Percentiles rank a stretch among this genome's conserved stretches.
Conservation (phyloP, 2,888 invertebrate genomes). For the Podotricha telesiphe region DNA sequence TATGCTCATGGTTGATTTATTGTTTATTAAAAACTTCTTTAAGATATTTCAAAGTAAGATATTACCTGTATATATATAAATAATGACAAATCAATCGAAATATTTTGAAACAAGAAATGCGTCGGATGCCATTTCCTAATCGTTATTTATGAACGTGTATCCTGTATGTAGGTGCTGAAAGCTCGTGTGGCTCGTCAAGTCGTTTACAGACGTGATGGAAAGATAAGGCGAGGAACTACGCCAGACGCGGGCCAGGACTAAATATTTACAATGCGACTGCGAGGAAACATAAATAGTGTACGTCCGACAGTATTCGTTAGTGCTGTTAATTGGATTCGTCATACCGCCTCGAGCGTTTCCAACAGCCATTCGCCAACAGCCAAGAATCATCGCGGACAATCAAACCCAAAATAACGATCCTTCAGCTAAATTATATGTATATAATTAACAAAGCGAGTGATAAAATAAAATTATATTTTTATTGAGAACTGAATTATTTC, state of each 20-base stretch:
- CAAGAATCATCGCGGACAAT: constrained; percentile 38
- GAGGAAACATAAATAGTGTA: constrained; percentile 78
- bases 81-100: not conserved
- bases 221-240: constrained; percentile 71
- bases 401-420: constrained; percentile 41
- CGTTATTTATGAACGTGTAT: constrained; percentile 69
- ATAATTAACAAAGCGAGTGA: not conserved
- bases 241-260: constrained; percentile 76
- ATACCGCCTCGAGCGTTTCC: constrained; percentile 61
- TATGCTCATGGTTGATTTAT: constrained; percentile 53
- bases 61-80: constrained; percentile 41
- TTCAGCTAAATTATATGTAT: constrained; percentile 16
- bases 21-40: constrained; percentile 50
- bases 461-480: not conserved
- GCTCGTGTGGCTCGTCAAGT: constrained; percentile 58
- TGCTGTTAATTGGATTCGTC: constrained; percentile 78
- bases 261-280: constrained; percentile 79
- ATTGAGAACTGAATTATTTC: not conserved
- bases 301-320: constrained; percentile 74
- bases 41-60: constrained; percentile 59
- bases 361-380: constrained; percentile 42
- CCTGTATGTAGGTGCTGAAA: constrained; percentile 60
- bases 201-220: constrained; percentile 65
- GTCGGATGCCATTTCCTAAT: constrained; percentile 66
- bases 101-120: constrained; percentile 54